These are phyloP conservation scores for Candidula unifasciata DNA, from an alignment of 2,888 invertebrate species.

Conservation along the genomic window DNA sequence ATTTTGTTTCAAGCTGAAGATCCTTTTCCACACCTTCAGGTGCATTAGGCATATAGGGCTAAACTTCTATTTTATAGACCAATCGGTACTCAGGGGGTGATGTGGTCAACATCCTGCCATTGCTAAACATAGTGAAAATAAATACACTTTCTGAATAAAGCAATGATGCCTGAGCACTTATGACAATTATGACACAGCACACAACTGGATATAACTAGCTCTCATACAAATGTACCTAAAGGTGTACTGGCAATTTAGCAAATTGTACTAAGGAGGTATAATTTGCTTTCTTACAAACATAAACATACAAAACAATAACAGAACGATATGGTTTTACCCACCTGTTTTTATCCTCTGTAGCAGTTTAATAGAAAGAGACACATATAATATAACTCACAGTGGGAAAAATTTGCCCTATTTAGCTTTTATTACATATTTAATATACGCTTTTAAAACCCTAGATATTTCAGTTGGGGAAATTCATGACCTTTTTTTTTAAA, in stretches of 20 bases:
- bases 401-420: not conserved
- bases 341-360: slow-evolving; percentile 44
- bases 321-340: slow-evolving; percentile 41
- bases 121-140: too few relatives aligned
- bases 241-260: not conserved
- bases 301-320: slow-evolving; percentile 8
- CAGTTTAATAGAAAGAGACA: slow-evolving; percentile 34
- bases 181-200: too few relatives aligned
- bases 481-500: not conserved
- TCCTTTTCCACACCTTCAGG: too few relatives aligned
- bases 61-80: too few relatives aligned
- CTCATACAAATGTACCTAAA: not conserved
- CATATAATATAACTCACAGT: slow-evolving; percentile 13
- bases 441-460: not conserved
- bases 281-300: slow-evolving; percentile 39
- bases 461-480: not conserved
- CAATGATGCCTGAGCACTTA: too few relatives aligned
- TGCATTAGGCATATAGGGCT: too few relatives aligned
- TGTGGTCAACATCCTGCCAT: too few relatives aligned
- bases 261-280: slow-evolving; percentile 40
- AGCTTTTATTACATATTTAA: not conserved
- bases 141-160: too few relatives aligned
- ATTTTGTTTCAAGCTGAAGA: too few relatives aligned
- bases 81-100: too few relatives aligned
- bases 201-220: too few relatives aligned